phyloP scores from a whole-genome alignment of 2,113 vertebrate genomes.

The Tichodroma muraria region DNA sequence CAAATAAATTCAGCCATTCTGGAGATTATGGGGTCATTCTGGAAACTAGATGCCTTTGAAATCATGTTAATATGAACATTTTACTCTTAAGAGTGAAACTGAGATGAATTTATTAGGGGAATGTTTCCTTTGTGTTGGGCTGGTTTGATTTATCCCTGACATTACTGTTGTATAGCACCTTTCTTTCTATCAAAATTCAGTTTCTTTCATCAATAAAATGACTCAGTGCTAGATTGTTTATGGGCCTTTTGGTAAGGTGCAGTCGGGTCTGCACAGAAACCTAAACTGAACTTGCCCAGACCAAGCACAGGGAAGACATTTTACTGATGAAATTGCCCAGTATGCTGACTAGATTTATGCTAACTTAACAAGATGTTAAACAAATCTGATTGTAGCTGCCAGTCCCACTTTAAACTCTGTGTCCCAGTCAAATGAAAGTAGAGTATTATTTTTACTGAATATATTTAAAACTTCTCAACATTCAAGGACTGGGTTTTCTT shows the following conservation, averaged over 20 bases:
- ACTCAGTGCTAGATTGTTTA: neutral
- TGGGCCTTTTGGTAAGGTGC: neutral
- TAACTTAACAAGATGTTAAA: neutral
- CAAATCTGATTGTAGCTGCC: neutral
- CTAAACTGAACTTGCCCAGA: neutral
- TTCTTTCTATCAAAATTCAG: neutral
- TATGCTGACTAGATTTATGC: neutral
- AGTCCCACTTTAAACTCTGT: neutral
- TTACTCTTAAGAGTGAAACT: neutral
- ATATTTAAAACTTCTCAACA: neutral
- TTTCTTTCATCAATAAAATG: neutral
- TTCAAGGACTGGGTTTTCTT: neutral
- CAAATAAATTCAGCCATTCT: constrained; percentile 26
- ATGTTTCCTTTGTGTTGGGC: neutral
- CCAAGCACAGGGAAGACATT: neutral
- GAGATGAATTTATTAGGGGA: neutral
- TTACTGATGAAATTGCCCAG: neutral
- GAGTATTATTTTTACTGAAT: neutral
- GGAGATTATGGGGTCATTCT: neutral
- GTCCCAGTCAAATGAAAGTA: neutral
- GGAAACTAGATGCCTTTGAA: neutral
- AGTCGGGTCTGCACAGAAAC: neutral
- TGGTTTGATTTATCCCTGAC: neutral
- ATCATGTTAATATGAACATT: neutral
- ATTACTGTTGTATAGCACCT: neutral